Conservation (phyloP, 2,888 invertebrate genomes). For the Netelia inedita region DNA sequence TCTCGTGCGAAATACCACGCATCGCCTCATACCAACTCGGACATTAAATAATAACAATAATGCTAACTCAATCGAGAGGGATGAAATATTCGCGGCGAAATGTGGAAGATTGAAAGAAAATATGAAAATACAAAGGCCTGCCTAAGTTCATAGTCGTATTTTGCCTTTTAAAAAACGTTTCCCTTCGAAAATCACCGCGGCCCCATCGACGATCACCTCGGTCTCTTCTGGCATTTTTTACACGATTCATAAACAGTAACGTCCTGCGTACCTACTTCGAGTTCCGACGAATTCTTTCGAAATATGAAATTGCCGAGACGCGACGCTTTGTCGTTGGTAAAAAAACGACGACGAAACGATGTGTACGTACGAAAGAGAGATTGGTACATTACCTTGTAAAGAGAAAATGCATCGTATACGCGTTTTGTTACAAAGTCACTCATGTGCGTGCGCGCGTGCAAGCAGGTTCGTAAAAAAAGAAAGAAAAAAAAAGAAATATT, state of each 20-base stretch:
- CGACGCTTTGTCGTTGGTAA: conserved; percentile 37
- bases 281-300: conserved; percentile 10
- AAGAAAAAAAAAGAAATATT: conserved; percentile 2
- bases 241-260: background rate
- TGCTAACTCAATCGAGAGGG: too few species aligned
- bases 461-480: background rate
- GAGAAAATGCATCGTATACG: background rate
- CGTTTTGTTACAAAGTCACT: background rate
- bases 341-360: conserved; percentile 2
- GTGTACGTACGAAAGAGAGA: conserved; percentile 1
- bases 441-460: background rate
- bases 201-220: background rate
- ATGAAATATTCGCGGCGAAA: too few species aligned
- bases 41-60: too few species aligned
- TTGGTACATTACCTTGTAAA: background rate
- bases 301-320: conserved; percentile 31
- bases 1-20: too few species aligned
- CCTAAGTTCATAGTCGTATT: background rate
- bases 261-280: background rate
- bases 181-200: background rate
- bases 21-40: too few species aligned
- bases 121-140: background rate
- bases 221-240: background rate
- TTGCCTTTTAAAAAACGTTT: background rate
- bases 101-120: too few species aligned